Base-by-base conservation (phyloP, 1,140 invertebrate genomes). In the Aricia agestis region DNA sequence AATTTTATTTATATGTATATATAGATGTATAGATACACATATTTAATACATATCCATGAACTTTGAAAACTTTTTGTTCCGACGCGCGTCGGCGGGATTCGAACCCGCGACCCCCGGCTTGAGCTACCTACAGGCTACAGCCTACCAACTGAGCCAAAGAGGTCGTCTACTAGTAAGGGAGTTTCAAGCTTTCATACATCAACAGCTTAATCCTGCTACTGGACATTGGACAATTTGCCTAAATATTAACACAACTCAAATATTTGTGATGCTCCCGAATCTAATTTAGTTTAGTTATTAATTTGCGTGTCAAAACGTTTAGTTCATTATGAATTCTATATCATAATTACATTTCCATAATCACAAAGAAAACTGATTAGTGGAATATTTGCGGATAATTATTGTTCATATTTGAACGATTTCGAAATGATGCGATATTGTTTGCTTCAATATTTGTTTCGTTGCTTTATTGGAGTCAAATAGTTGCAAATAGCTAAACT, bases 261-360 rank as follows among this genome's bases (percentile, higher is more conserved):
- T 25, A 31, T 63, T 63, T 63, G 59, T 63, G 59, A 63, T 11
- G 18, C 10, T 63, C 59, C 59, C 17, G 18, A 63, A 63, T 11
- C 59, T 63, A 63, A 63, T 63, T 63, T 63, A 19, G 19, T 63
- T 63, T 63, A 6, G 17, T 63, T 63, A 63, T 63, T 63, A 63
- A 63, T 31, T 63, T 63, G 58, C n/a, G 1, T 9, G 18, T 3
- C 58, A 59, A 59, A 59, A 11, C 59, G 59, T 63, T 63, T 63
- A 63, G 59, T 25, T 11, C 59, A 25, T 63, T 63, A 63, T 63
- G 19, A 19, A 63, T 63, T 63, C 59, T 19, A 63, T 63, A 19
- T 63, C 19, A 25, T 63, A 19, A 63, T 63, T 25, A 25, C 59
- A 63, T 63, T 63, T 63, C 31, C 59, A 63, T 19, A 63, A 18